Evolutionary conservation across 2,888 invertebrate genomes (phyloP), one percentile per base, ranked within the genome.

Genomic region (Pristionchus entomophagus): DNA sequence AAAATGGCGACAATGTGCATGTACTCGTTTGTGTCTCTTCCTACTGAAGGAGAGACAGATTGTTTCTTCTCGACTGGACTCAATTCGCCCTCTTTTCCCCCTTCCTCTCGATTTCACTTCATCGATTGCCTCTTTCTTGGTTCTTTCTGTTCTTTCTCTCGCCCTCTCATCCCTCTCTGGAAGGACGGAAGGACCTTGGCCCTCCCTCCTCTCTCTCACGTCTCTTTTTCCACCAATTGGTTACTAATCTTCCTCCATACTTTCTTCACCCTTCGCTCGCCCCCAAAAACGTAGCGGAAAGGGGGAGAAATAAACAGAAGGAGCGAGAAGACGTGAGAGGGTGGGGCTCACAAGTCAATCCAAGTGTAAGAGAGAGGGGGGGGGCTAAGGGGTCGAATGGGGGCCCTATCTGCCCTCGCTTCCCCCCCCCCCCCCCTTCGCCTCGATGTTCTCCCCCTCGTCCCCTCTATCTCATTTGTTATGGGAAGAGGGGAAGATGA

Each of bases 191-290:
- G 73, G 73, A 73, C 73, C 73, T 73, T 73, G 73, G 73, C 73
- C 73, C 38, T 19, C 73, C 41, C 73, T 73, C 73, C n/a, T 29
- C 38, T 35, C 73, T 73, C 73, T 73, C 73, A 38, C 73, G 41
- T 73, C 73, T 73, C 65, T 73, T 41, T 73, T 45, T 73, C 41
- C 73, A 45, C 73, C 73, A 73, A 73, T 73, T 73, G 73, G 73
- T 73, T 73, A 73, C 73, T 73, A 73, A 73, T 78, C 78, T 78
- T 53, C 78, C 78, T 78, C 78, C 51, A 78, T 78, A 51, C 78
- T 53, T 53, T 78, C 78, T 51, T 53, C 78, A 32, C 51, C 51
- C 51, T 49, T 73, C 69, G 4, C 65, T 69, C 69, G n/a, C 51
- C 73, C 35, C 78, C 49, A 53, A 78, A 78, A 78, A 78, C 51